Evolutionary conservation across 1,140 invertebrate genomes (phyloP).

Genomic region (Phymorhynchus buccinoides): DNA sequence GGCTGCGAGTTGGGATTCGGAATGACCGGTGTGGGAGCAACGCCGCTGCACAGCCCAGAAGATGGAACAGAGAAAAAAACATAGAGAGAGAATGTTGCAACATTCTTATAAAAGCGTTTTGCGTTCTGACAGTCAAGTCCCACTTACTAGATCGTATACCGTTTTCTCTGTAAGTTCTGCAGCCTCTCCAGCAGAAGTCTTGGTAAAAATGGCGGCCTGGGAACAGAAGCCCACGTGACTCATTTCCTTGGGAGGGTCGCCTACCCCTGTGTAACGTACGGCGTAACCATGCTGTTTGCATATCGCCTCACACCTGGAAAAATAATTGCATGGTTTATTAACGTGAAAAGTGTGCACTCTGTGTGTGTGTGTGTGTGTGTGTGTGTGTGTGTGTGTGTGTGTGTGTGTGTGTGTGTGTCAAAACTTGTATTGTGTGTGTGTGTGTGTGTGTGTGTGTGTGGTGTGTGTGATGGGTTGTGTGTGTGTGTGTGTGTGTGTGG

Average conservation of each 20-base stretch:
- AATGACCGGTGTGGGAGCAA: too few species aligned
- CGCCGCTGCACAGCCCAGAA: too few species aligned
- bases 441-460: too few species aligned
- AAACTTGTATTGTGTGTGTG: too few species aligned
- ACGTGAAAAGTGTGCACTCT: too few species aligned
- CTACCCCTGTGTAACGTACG: slow-evolving; percentile 64
- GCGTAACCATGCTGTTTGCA: slow-evolving; percentile 56
- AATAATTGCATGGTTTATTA: slow-evolving; percentile 29
- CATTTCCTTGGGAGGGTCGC: slow-evolving; percentile 55
- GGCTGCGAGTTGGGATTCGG: too few species aligned
- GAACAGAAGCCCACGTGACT: slow-evolving; percentile 62
- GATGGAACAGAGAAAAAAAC: background rate
- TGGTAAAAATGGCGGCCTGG: slow-evolving; percentile 66
- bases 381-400: too few species aligned
- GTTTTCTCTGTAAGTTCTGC: background rate
- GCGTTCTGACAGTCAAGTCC: too few species aligned
- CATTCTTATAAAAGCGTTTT: background rate
- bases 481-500: too few species aligned
- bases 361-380: too few species aligned
- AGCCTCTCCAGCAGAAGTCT: background rate
- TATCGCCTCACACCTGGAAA: slow-evolving; percentile 60
- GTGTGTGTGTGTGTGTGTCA: too few species aligned
- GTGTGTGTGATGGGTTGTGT: too few species aligned
- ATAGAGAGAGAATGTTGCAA: background rate
- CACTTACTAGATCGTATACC: slow-evolving; percentile 29